Conservation (phyloP, 2,888 invertebrate genomes). For the Linnaemya tessellans region DNA sequence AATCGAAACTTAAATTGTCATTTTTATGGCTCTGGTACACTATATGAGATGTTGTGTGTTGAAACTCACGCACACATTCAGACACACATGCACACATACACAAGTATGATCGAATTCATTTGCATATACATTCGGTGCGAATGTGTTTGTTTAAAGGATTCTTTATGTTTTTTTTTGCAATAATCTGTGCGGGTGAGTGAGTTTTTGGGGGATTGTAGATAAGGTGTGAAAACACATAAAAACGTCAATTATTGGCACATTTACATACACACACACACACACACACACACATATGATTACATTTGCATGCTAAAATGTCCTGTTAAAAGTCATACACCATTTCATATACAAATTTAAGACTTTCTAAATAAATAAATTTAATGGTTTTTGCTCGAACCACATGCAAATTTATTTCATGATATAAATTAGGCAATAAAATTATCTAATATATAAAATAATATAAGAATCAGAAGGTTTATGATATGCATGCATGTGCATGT, state of each 20-base stretch:
- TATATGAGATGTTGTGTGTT: conserved; percentile 43
- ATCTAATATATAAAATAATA: too few relatives aligned
- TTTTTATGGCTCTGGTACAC: conserved; percentile 58
- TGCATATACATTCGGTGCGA: conserved; percentile 45
- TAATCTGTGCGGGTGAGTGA: not conserved
- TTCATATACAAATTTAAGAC: not conserved
- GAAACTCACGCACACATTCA: conserved; percentile 16
- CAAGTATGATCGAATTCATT: too few relatives aligned
- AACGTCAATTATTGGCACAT: conserved; percentile 20
- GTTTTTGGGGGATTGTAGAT: conserved; percentile 52
- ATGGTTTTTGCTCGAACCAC: not conserved
- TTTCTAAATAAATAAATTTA: not conserved
- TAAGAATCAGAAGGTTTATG: too few relatives aligned
- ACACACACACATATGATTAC: not conserved
- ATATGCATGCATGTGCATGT: too few relatives aligned
- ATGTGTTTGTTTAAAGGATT: not conserved
- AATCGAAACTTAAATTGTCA: conserved; percentile 71
- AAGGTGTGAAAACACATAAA: conserved; percentile 70
- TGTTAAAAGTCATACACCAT: not conserved
- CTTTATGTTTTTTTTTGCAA: not conserved
- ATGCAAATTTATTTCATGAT: not conserved
- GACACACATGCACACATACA: too few relatives aligned
- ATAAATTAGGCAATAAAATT: too few relatives aligned
- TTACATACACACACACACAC: not conserved
- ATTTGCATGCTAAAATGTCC: too few relatives aligned